phyloP scores from a whole-genome alignment of 92 coral and sea anemone species.

The Epizoanthus stellaris region DNA sequence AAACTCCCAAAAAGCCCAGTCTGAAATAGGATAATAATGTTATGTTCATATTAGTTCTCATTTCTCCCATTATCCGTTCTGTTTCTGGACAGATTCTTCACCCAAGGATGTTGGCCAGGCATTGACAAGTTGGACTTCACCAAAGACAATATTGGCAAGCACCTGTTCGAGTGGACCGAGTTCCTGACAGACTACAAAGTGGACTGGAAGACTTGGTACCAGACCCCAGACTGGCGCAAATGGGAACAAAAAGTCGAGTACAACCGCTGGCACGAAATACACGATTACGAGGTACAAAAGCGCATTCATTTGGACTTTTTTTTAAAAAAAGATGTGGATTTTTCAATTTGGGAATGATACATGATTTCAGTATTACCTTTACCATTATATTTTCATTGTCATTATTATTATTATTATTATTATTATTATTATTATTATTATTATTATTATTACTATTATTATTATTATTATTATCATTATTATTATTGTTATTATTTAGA shows the following conservation, averaged over 20 bases:
- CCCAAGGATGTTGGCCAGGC: slow-evolving; percentile 35
- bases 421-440: too few species aligned
- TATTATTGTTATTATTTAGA: too few species aligned
- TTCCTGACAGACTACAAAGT: background rate
- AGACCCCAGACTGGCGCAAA: slow-evolving; percentile 27
- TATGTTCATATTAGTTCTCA: background rate
- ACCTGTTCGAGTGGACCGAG: slow-evolving; percentile 19
- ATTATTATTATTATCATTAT: too few species aligned
- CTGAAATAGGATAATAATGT: too few species aligned
- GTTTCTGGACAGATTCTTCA: slow-evolving; percentile 25
- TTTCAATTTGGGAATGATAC: too few species aligned
- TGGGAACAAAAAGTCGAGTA: background rate
- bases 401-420: too few species aligned
- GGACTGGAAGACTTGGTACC: slow-evolving; percentile 36
- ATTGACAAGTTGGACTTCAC: slow-evolving; percentile 38
- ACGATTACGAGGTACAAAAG: slow-evolving; percentile 1
- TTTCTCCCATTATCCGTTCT: background rate
- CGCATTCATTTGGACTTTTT: too few species aligned
- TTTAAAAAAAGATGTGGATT: too few species aligned
- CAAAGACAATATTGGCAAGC: slow-evolving; percentile 17
- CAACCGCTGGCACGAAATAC: slow-evolving; percentile 16
- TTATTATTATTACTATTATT: too few species aligned
- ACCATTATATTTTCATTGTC: too few species aligned
- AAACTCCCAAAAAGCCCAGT: too few species aligned
- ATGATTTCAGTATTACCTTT: too few species aligned